Percentiles rank a stretch among this genome's conserved stretches.
Conservation (phyloP, 1,140 invertebrate genomes). For the Chymomyza costata region DNA sequence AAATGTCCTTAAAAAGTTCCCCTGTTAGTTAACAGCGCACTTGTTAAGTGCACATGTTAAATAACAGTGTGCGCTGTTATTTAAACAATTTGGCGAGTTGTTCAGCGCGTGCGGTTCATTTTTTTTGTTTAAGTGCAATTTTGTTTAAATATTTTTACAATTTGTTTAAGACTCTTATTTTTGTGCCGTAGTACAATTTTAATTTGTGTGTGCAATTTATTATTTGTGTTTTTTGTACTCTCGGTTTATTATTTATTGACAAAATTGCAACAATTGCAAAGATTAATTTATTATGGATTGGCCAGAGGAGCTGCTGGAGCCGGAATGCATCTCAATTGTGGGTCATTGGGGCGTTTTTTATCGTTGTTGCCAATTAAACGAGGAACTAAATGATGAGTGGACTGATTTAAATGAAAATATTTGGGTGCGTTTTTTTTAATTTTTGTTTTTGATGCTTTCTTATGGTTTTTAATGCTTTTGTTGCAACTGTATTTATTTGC, state of each 20-base stretch:
- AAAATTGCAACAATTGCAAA: neutral
- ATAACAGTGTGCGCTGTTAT: too few relatives aligned
- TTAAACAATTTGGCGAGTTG: too few relatives aligned
- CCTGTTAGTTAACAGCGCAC: too few relatives aligned
- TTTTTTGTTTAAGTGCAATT: too few relatives aligned
- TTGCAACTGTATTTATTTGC: conserved; percentile 2
- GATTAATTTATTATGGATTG: conserved; percentile 22
- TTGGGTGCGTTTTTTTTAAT: conserved; percentile 38
- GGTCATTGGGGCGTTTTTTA: conserved; percentile 40
- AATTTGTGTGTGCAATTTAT: too few relatives aligned
- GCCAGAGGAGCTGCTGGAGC: conserved; percentile 8
- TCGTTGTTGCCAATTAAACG: conserved; percentile 34
- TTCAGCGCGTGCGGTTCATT: too few relatives aligned
- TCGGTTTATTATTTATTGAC: conserved; percentile 1
- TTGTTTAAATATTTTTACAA: too few relatives aligned
- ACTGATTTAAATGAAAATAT: conserved; percentile 30
- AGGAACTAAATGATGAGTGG: conserved; percentile 46
- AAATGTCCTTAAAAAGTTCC: too few relatives aligned
- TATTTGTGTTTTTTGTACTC: neutral
- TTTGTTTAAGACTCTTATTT: too few relatives aligned
- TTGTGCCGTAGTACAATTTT: too few relatives aligned
- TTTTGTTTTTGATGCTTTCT: neutral
- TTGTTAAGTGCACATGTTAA: too few relatives aligned
- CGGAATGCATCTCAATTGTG: conserved; percentile 7
- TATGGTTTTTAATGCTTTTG: neutral